Evolutionary conservation across 1,140 invertebrate genomes (phyloP).

Genomic region (Trypoxylus dichotomus): DNA sequence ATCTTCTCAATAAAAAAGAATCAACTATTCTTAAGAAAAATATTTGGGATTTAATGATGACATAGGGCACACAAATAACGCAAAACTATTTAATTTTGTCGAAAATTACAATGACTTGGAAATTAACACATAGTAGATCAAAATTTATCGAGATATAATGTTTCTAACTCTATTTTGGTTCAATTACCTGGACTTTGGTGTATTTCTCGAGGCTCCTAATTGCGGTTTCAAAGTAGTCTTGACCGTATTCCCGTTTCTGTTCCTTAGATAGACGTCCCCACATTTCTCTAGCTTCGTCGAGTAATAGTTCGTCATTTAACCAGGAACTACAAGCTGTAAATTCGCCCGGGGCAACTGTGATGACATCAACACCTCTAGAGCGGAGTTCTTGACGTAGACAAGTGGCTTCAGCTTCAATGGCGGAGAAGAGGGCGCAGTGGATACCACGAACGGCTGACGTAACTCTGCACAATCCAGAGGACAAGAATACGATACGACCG

Average conservation of each 20-base stretch:
- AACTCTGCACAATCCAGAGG: constrained; percentile 73
- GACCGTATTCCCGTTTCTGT: constrained; percentile 74
- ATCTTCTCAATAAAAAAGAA: too few relatives aligned
- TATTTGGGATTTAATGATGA: too few relatives aligned
- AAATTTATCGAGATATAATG: too few relatives aligned
- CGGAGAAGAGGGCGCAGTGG: constrained; percentile 76
- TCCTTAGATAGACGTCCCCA: constrained; percentile 75
- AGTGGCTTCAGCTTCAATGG: constrained; percentile 77
- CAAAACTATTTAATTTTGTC: too few relatives aligned
- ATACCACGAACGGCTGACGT: constrained; percentile 76
- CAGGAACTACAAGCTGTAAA: constrained; percentile 76
- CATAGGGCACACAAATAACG: too few relatives aligned
- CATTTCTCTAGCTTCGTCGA: constrained; percentile 78
- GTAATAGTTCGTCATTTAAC: constrained; percentile 70
- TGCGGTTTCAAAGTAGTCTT: constrained; percentile 79
- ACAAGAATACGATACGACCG: constrained; percentile 70
- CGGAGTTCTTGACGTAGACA: constrained; percentile 82
- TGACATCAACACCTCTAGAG: constrained; percentile 69
- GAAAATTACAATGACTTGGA: too few relatives aligned
- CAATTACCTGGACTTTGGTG: constrained; percentile 67
- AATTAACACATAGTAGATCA: too few relatives aligned
- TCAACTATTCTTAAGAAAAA: too few relatives aligned
- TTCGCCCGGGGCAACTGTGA: constrained; percentile 82
- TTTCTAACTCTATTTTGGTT: too few relatives aligned
- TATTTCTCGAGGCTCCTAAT: constrained; percentile 75